Evolutionary conservation across 1,140 invertebrate genomes (phyloP), one percentile per base, ranked within the genome.

Genomic region (Drosophila dunni): DNA sequence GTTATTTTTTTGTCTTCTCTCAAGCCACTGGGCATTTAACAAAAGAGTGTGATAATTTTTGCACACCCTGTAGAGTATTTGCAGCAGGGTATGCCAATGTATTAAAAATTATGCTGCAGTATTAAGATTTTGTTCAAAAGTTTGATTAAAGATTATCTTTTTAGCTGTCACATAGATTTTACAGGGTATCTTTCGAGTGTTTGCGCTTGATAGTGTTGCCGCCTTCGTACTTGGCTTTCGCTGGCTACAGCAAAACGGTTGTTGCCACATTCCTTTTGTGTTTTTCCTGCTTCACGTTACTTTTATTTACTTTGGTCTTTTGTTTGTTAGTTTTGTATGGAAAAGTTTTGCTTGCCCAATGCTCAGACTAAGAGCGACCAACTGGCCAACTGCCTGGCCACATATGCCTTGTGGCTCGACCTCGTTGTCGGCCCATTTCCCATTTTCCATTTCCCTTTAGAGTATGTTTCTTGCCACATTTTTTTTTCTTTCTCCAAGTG

Each of bases 231-330:
- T 78, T 61, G 46, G 42, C 54, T 65, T 80, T 75, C 34, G 66
- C 54, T 51, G 44, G 54, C 48, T 64, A 48, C 75, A 77, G 77
- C 60, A 84, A 17, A 74, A 77, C 77, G 64, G 60, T 63, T 69
- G 58, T 48, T 51, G 57, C 57, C 24, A 34, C 46, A 65, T 75
- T 65, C 60, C 68, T 72, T 64, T 75, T 70, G 58, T 72, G 75
- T 64, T 57, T 54, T 29, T 73, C 53, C 17, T 77, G 56, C 78
- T 81, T 40, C 54, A 40, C 61, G 63, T 63, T 75, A 40, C 60
- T 75, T 74, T 81, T 88, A 88, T 88, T 88, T 88, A 78, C 84
- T 88, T 78, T 88, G 79, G 79, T 69, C 79, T 62, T 88, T 88
- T 86, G 83, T 80, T 88, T 75, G 84, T 80, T 89, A 77, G 79